These are phyloP conservation scores for Trichechus manatus DNA, from an alignment of 2,113 vertebrate species.

Conservation along the genomic window DNA sequence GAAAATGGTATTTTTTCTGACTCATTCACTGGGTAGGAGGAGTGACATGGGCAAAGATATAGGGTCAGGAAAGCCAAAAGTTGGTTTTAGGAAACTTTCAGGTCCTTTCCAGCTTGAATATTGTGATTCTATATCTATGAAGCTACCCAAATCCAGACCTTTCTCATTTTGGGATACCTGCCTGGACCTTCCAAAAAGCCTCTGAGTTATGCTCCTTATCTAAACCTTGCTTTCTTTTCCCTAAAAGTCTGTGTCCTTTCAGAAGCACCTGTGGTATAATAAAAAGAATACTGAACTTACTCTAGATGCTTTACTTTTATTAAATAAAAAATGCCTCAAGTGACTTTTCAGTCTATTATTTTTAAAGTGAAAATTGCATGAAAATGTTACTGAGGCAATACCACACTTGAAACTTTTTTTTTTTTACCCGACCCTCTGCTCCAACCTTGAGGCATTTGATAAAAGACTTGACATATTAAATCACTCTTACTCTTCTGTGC, in stretches of 20 bases:
- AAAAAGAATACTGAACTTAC: neutral
- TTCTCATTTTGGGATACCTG: neutral
- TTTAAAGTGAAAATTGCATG: slow-evolving; percentile 18
- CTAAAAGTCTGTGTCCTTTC: neutral
- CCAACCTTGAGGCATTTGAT: neutral
- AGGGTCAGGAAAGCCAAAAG: neutral
- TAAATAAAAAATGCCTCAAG: slow-evolving; percentile 22
- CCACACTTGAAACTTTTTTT: neutral
- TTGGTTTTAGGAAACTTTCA: slow-evolving; percentile 28
- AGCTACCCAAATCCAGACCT: neutral
- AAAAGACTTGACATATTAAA: neutral
- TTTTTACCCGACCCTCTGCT: neutral
- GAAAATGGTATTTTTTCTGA: neutral
- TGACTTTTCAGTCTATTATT: neutral
- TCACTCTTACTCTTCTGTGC: neutral
- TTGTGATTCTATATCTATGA: slow-evolving; percentile 8
- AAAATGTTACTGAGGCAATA: neutral
- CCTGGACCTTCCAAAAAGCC: neutral
- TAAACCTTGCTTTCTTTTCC: neutral
- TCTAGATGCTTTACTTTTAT: slow-evolving; percentile 28
- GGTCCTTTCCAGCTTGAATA: neutral
- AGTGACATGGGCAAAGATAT: neutral
- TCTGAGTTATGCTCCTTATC: neutral
- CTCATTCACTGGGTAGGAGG: neutral
- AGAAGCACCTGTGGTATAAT: neutral